Percentiles rank a stretch among this genome's conserved stretches.
Conservation (phyloP, 2,888 invertebrate genomes). For the Chymomyza fuscimana region DNA sequence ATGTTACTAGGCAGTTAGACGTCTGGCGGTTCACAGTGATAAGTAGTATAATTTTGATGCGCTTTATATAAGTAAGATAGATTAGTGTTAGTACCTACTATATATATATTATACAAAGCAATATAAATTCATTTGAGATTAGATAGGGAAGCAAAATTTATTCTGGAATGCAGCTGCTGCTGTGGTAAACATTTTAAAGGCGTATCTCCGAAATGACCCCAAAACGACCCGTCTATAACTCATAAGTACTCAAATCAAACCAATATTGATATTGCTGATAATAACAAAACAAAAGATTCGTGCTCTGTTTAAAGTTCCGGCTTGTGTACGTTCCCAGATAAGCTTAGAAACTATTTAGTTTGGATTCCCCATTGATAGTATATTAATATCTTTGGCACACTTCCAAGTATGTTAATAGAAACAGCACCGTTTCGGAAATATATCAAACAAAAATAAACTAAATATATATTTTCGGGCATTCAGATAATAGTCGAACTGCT, state of each 20-base stretch:
- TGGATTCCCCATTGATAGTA: background rate
- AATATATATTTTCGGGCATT: too few species aligned
- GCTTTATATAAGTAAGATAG: background rate
- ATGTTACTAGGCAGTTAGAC: background rate
- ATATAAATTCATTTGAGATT: background rate
- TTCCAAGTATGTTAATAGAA: too few species aligned
- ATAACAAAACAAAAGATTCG: background rate
- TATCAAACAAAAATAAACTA: too few species aligned
- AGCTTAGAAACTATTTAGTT: background rate
- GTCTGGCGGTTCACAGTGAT: background rate
- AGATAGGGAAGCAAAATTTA: background rate
- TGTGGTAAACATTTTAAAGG: background rate
- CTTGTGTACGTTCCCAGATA: too few species aligned
- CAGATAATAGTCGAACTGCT: too few species aligned
- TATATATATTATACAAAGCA: background rate
- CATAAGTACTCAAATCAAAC: background rate
- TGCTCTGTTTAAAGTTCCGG: too few species aligned
- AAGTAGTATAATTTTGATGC: background rate
- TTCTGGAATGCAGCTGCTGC: background rate
- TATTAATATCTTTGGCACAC: too few species aligned
- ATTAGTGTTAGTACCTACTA: background rate
- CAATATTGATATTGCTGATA: background rate
- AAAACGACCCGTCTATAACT: background rate
- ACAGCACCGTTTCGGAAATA: too few species aligned
- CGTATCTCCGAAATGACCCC: background rate